phyloP scores from a whole-genome alignment of 2,113 vertebrate genomes.

The Ciconia stormi region DNA sequence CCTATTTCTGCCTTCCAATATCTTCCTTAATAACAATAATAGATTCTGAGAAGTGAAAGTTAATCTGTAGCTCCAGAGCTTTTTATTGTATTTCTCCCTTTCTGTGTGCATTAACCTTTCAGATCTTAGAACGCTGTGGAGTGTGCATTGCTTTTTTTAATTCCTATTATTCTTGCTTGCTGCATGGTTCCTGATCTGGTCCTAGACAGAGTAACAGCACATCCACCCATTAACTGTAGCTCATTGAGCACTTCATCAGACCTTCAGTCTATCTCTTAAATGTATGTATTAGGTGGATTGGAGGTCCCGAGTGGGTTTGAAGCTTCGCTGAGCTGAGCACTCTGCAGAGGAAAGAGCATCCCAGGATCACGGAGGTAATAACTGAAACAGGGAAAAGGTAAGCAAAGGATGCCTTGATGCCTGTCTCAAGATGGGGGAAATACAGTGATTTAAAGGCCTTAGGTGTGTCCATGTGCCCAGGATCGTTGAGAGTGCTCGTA shows the following conservation, averaged over 20 bases:
- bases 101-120: slow-evolving; percentile 12
- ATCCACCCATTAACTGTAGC: neutral
- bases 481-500: accelerated
- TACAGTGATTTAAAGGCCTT: neutral
- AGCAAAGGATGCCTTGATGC: neutral
- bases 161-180: neutral
- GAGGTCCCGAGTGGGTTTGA: neutral
- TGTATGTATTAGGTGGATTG: neutral
- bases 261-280: neutral
- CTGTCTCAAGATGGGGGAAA: neutral
- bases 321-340: neutral
- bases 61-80: slow-evolving; percentile 17
- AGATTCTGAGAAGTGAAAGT: neutral
- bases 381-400: neutral
- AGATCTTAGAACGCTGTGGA: neutral
- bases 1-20: neutral
- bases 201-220: neutral
- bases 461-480: neutral
- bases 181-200: neutral
- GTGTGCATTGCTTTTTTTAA: neutral
- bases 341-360: neutral
- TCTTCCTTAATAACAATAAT: neutral
- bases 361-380: neutral
- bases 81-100: slow-evolving; percentile 14
- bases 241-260: neutral